Evolutionary conservation across 2,888 invertebrate genomes (phyloP), one percentile per base, ranked within the genome.

Genomic region (Empis livida): DNA sequence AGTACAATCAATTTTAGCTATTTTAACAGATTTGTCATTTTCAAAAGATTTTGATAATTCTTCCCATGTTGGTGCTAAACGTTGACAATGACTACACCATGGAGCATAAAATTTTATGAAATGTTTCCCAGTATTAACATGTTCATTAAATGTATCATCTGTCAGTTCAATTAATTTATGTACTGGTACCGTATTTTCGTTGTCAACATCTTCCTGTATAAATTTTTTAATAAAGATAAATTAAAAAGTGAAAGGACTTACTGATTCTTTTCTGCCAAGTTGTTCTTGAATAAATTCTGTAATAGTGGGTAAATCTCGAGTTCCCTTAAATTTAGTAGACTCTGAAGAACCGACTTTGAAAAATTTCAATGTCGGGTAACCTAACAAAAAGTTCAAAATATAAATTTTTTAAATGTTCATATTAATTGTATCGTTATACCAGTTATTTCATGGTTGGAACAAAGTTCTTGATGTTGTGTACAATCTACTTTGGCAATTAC

Each of bases 41-140:
- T 79, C 74, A 52, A 83, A 77, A 38, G 79, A 75, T 41, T 79
- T 75, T 13, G n/a, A n/a, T 42, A 94, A 68, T 45, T 84, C 77
- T 32, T 89, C 82, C 93, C 93, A 94, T 0, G 79, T 76, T 10
- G 90, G 88, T 0, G 89, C 88, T 57, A 93, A 68, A 63, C 76
- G 79, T 79, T 84, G 86, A 58, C 91, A 92, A 59, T 87, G 85
- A 48, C 83, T 77, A 66, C 93, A 93, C 93, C 93, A 93, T 0
- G 93, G 91, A 1, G 88, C 88, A 70, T 84, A 94, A 67, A 93
- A 93, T 71, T 92, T 90, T 5, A 94, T 74, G 63, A 94, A 93
- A 65, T 89, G 85, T 58, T 82, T 80, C 42, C 92, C 91, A 42
- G 64, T 73, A 2, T 78, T 74, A 0, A 88, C 72, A 61, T 80